A percentile compares a stretch with the other conserved stretches of the same genome.
Conservation (phyloP, 2,797 vertebrate genomes). For the Artibeus lituratus region DNA sequence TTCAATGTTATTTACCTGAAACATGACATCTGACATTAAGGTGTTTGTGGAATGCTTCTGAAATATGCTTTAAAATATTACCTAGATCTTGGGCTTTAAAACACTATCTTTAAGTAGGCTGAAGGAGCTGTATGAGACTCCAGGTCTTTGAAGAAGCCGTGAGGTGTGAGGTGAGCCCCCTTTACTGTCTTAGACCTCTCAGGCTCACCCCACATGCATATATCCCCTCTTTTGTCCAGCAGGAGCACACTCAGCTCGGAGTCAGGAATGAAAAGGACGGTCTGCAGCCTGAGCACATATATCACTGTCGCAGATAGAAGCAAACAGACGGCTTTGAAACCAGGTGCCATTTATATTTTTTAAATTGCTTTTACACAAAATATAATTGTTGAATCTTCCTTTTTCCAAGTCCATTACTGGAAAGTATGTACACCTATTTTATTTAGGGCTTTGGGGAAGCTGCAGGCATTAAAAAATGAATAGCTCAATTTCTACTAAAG, state of each 20-base stretch:
- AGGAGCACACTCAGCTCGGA: background rate
- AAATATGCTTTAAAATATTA: background rate
- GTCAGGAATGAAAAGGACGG: background rate
- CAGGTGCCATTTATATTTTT: background rate
- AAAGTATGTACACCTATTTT: background rate
- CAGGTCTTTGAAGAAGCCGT: background rate
- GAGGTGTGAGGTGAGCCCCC: background rate
- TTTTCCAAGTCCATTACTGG: background rate
- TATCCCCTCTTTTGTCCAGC: background rate
- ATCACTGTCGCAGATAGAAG: background rate
- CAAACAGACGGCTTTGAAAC: background rate
- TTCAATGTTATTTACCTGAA: background rate
- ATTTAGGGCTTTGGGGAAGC: background rate
- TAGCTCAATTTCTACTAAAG: background rate
- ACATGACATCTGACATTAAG: background rate
- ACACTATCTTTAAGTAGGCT: background rate
- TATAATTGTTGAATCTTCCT: background rate
- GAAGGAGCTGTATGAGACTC: background rate
- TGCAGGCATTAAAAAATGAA: background rate
- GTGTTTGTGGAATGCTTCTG: background rate
- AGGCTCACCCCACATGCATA: fast-evolving
- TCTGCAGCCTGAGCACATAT: background rate
- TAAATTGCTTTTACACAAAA: background rate
- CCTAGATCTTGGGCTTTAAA: background rate
- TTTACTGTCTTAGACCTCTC: background rate